A percentile compares a stretch with the other conserved stretches of the same genome.
These are phyloP conservation scores for Drosophila recens DNA, from an alignment of 2,888 invertebrate genomes.

Conservation along the genomic window DNA sequence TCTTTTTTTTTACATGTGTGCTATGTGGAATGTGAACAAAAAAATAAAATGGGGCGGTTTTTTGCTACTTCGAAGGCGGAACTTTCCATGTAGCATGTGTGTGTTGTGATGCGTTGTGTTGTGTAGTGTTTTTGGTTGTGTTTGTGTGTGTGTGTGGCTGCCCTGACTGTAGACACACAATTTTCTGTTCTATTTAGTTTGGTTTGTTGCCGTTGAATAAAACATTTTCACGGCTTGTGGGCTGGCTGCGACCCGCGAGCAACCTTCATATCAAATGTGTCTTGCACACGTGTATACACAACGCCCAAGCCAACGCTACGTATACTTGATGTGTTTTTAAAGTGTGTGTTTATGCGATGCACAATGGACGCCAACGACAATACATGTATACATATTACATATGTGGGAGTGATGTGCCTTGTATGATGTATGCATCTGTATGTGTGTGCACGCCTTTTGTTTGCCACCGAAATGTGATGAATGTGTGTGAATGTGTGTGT, in stretches of 20 bases:
- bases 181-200: slow-evolving; percentile 82
- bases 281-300: slow-evolving; percentile 61
- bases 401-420: slow-evolving; percentile 24
- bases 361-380: slow-evolving; percentile 66
- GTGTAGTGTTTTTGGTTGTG: slow-evolving; percentile 12
- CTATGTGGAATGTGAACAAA: slow-evolving; percentile 29
- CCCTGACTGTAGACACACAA: slow-evolving; percentile 61
- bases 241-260: slow-evolving; percentile 68
- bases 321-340: slow-evolving; percentile 81
- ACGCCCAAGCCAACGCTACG: slow-evolving; percentile 56
- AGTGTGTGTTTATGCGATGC: slow-evolving; percentile 79
- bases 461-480: slow-evolving; percentile 49
- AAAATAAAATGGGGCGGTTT: slow-evolving; percentile 42
- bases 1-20: slow-evolving; percentile 24
- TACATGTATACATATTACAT: slow-evolving; percentile 28
- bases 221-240: slow-evolving; percentile 82
- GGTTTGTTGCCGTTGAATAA: slow-evolving; percentile 81
- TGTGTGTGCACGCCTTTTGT: slow-evolving; percentile 72
- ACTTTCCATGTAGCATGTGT: slow-evolving; percentile 36
- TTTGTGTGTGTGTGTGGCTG: slow-evolving; percentile 28
- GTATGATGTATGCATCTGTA: slow-evolving; percentile 65
- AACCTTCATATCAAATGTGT: slow-evolving; percentile 77
- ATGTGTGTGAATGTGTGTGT: slow-evolving; percentile 14
- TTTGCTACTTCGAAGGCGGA: slow-evolving; percentile 46
- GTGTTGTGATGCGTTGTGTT: slow-evolving; percentile 17